Base-by-base conservation (phyloP, 2,113 vertebrate species). In the Miniopterus natalensis region DNA sequence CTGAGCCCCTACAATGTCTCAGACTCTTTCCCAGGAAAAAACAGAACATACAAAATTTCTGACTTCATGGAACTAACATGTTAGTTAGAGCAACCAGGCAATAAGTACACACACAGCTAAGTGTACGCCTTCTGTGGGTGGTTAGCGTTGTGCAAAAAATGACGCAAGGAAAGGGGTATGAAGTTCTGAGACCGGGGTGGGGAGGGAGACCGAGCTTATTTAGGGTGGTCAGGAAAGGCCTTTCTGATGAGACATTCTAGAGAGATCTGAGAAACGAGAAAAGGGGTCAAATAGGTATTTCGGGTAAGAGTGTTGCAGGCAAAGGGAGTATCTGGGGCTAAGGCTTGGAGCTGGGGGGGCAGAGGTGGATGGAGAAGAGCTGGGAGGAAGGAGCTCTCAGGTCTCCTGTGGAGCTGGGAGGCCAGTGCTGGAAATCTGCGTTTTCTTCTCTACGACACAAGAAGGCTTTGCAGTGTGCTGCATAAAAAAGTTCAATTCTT, bases 251-350 rank as follows among this genome's bases (percentile, higher is more conserved):
- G 49, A n/a, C 12, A 36, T 31, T 79, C 40, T 57, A 70, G 55
- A 93, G 45, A 88, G 25, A 27, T 2, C 27, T 18, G 9, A 78
- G 49, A 63, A 63, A 55, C 4, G 3, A 5, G 25, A 20, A 55
- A 45, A 73, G 23, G 13, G 49, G 66, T 51, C 25, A 61, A 83
- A 36, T 9, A 45, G 1, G 21, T 31, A 66, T 9, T 61, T 57
- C 20, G 8, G 31, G 49, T 17, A 25, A 42, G 49, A 36, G 2
- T 55, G 11, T 31, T 15, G 10, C 42, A 66, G 21, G n/a, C 49
- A 47, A 53, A 74, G 55, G 7, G 2, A 86, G 11, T 0, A 6
- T 9, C 0, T 1, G 3, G 6, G 10, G 53, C 40, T 31, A 51
- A 4, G 17, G 15, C 45, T 71, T 7, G 5, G 40, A 31, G 21